Conservation (phyloP, 2,797 vertebrate genomes). For the Alosa sapidissima region DNA sequence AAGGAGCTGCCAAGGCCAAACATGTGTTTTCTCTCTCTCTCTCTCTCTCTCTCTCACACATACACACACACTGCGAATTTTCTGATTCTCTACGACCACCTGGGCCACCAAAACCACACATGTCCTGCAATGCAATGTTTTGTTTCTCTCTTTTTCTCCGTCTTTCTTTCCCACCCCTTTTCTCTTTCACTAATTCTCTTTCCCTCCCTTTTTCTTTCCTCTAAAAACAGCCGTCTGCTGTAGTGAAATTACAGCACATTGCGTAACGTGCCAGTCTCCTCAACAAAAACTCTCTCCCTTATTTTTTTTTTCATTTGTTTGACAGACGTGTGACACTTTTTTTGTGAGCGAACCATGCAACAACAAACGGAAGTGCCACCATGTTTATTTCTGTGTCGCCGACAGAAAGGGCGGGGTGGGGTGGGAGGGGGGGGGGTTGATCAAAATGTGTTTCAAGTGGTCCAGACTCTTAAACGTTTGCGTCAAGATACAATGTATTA, state of each 20-base stretch:
- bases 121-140: not conserved
- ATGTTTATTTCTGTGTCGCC: not conserved
- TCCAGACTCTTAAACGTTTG: not conserved
- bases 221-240: conserved; percentile 27
- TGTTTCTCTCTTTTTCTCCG: not conserved
- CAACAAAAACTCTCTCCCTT: not conserved
- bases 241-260: conserved; percentile 21
- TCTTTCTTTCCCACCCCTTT: not conserved
- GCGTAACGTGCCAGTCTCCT: conserved; percentile 2
- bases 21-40: not conserved
- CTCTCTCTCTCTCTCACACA: not conserved
- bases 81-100: not conserved
- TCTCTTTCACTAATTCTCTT: not conserved
- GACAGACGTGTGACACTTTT: not conserved
- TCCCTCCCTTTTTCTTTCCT: not conserved
- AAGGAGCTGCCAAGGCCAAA: not conserved
- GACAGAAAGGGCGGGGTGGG: not conserved
- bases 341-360: not conserved
- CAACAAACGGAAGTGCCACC: not conserved
- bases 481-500: conserved; percentile 7
- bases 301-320: not conserved
- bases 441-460: not conserved
- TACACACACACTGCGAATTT: conserved; percentile 42
- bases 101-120: conserved; percentile 28
- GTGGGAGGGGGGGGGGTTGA: not conserved